Percentiles rank a stretch among this genome's conserved stretches.
phyloP scores from a whole-genome alignment of 2,797 vertebrate genomes.

The Dendrocincla fuliginosa region DNA sequence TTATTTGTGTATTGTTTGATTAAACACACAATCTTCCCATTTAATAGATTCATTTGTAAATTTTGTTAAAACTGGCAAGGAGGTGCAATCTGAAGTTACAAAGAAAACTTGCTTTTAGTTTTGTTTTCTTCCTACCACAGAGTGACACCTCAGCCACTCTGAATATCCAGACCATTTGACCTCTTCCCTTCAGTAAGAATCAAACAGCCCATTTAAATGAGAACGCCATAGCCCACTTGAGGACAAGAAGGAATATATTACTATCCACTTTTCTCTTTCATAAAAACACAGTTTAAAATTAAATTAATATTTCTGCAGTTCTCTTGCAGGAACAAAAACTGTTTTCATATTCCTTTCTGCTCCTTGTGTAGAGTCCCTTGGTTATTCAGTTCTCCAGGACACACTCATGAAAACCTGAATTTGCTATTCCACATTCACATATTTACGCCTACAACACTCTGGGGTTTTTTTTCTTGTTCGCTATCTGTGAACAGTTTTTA shows the following conservation, averaged over 20 bases:
- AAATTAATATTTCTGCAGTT: not conserved
- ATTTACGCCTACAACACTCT: not conserved
- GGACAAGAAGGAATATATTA: constrained; percentile 11
- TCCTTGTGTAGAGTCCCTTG: constrained; percentile 23
- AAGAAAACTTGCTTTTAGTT: not conserved
- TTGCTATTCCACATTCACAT: not conserved
- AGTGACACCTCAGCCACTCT: not conserved
- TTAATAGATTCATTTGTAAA: not conserved
- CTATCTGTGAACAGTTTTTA: not conserved
- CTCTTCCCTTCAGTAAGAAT: not conserved
- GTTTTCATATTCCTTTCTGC: not conserved
- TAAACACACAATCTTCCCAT: not conserved
- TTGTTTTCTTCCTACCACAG: not conserved
- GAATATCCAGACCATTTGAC: not conserved
- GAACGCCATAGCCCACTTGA: constrained; percentile 11
- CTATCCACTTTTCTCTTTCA: constrained; percentile 3
- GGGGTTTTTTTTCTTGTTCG: not conserved
- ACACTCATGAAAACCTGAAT: constrained; percentile 30
- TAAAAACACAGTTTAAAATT: constrained; percentile 40
- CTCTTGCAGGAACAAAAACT: not conserved
- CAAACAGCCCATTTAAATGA: constrained; percentile 4
- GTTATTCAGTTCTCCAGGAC: constrained; percentile 27
- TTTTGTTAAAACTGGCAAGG: not conserved
- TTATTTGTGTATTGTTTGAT: not conserved
- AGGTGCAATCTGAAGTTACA: not conserved